Evolutionary conservation across 2,113 vertebrate species (phyloP).

Genomic region (Lophotis ruficrista): DNA sequence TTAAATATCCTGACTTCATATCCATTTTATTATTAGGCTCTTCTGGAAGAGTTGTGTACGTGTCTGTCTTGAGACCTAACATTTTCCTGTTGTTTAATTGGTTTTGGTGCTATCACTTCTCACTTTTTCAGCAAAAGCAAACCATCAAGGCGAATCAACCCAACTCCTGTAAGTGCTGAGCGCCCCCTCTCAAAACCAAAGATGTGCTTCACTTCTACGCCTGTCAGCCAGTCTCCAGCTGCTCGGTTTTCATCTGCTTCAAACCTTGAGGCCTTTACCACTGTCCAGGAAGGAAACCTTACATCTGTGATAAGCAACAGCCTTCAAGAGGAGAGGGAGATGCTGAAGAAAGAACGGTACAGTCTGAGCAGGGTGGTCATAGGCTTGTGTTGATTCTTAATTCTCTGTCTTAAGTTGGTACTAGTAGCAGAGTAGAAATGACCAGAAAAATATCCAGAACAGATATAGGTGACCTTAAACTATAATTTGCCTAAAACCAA

Average conservation of each 20-base stretch:
- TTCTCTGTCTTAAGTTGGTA: not conserved
- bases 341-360: slow-evolving; percentile 93
- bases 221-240: slow-evolving; percentile 80
- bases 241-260: slow-evolving; percentile 64
- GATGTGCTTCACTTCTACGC: slow-evolving; percentile 95
- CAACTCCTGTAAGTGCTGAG: slow-evolving; percentile 92
- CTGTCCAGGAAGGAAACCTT: slow-evolving; percentile 58
- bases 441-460: not conserved
- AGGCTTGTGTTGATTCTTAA: not conserved
- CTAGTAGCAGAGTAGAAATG: not conserved
- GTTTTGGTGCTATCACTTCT: not conserved
- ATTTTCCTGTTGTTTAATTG: not conserved
- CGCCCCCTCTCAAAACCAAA: slow-evolving; percentile 91
- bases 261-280: slow-evolving; percentile 68
- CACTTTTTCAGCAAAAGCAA: slow-evolving; percentile 81
- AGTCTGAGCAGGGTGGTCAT: not conserved
- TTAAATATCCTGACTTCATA: not conserved
- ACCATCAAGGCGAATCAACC: slow-evolving; percentile 95
- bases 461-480: not conserved
- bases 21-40: not conserved
- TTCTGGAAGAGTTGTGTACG: not conserved
- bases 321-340: slow-evolving; percentile 93
- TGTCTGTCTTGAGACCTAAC: not conserved
- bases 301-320: slow-evolving; percentile 58
- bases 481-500: not conserved